These are phyloP conservation scores for Chrosomus eos DNA, from an alignment of 2,797 vertebrate genomes.

Conservation along the genomic window DNA sequence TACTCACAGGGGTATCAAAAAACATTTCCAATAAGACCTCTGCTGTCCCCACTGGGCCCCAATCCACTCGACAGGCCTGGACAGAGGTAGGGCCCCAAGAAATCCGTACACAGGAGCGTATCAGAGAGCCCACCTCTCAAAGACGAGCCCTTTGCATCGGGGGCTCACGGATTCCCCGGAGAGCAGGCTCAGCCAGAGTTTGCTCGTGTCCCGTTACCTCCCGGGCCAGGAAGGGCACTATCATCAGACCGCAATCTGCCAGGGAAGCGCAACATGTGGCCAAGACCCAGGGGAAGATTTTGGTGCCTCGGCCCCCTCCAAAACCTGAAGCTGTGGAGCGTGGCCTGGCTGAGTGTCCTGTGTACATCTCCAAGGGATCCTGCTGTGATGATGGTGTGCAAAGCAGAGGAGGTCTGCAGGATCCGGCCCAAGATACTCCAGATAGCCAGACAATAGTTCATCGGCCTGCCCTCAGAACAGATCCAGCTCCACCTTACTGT, in stretches of 20 bases:
- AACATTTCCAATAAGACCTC: slow-evolving; percentile 63
- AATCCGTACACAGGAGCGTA: slow-evolving; percentile 59
- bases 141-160: slow-evolving; percentile 61
- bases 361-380: slow-evolving; percentile 61
- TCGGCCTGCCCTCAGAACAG: slow-evolving; percentile 58
- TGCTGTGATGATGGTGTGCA: slow-evolving; percentile 56
- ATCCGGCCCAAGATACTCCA: slow-evolving; percentile 57
- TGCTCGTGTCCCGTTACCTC: slow-evolving; percentile 65
- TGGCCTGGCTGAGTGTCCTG: slow-evolving; percentile 59
- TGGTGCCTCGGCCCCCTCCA: slow-evolving; percentile 81
- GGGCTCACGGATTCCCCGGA: slow-evolving; percentile 70
- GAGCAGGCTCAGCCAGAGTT: slow-evolving; percentile 68
- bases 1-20: slow-evolving; percentile 66
- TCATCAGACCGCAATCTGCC: slow-evolving; percentile 76
- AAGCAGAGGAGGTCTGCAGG: slow-evolving; percentile 61
- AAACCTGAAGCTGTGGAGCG: slow-evolving; percentile 62
- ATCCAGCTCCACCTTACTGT: slow-evolving; percentile 65
- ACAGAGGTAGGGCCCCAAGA: slow-evolving; percentile 77
- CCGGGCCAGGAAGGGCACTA: slow-evolving; percentile 75
- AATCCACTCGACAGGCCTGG: slow-evolving; percentile 84
- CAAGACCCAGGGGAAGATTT: slow-evolving; percentile 76
- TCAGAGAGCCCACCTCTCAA: slow-evolving; percentile 70
- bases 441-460: slow-evolving; percentile 61
- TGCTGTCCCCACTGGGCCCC: slow-evolving; percentile 68
- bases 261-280: slow-evolving; percentile 73